Evolutionary conservation across 1,140 invertebrate genomes (phyloP), one percentile per base, ranked within the genome.

Genomic region (Microplitis demolitor): DNA sequence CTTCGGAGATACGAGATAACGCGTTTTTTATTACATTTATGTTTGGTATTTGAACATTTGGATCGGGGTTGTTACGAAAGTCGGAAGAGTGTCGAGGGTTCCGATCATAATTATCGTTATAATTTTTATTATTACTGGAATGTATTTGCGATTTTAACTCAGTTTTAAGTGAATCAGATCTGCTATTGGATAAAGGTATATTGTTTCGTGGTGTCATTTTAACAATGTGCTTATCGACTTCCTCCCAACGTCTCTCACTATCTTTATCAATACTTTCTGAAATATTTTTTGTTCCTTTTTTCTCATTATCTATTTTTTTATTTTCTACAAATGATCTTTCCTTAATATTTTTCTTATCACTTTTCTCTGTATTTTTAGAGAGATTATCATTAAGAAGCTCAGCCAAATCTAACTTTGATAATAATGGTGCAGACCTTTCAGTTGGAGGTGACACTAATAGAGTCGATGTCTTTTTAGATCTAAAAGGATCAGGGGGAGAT

Each of bases 31-130:
- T 71, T 2, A 63, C 13, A 67, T 63, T 77, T 34, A 69, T 69
- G 34, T 71, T 62, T 3, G 61, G 61, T 39, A 71, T 71, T 37
- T 58, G 14, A 4, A 33, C 11, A 24, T 53, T 72, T 60, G 34
- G 34, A 63, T 34, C 50, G 13, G 6, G 34, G 31, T 71, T 39
- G 9, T 53, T 45, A 16, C 60, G 69, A 64, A 33, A 24, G 37
- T 73, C 66, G 16, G 6, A 72, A 6, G 50, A 39, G 13, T 74
- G 78, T 0, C 80, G 79, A 2, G 80, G 77, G 74, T 82, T 77
- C 14, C 80, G 76, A 9, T 85, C 83, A 9, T 83, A 84, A 56
- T 82, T 83, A 24, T 84, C 79, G 6, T 75, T 69, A 14, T 37
- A 24, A 24, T 54, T 62, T 66, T 69, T 75, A 9, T 4, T 6